A percentile compares a stretch with the other conserved stretches of the same genome.
phyloP scores from a whole-genome alignment of 2,113 vertebrate species.

The Hemiscyllium ocellatum region DNA sequence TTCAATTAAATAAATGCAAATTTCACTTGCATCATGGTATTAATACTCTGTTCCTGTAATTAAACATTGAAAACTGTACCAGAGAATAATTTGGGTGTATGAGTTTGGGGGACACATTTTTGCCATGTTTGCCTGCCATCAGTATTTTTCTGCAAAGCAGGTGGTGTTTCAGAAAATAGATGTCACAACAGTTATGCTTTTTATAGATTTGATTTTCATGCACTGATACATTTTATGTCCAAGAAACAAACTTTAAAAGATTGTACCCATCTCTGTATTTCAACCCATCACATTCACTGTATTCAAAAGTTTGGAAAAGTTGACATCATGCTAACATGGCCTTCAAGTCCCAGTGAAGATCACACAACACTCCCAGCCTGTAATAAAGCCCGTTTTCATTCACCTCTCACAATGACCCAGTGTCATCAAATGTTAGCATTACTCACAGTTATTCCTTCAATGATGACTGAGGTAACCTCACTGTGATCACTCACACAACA shows the following conservation, averaged over 20 bases:
- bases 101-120: no score
- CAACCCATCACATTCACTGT: background rate
- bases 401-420: background rate
- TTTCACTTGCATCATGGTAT: background rate
- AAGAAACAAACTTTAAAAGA: background rate
- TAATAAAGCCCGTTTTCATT: background rate
- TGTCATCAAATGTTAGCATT: background rate
- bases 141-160: background rate
- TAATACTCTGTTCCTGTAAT: background rate
- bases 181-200: background rate
- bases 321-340: background rate
- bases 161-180: background rate
- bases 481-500: background rate
- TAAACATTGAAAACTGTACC: background rate
- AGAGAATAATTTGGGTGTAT: background rate
- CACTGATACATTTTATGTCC: background rate
- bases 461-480: background rate
- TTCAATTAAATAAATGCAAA: background rate
- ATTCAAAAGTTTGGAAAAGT: background rate
- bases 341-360: background rate
- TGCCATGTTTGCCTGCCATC: background rate
- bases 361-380: background rate
- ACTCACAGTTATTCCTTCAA: background rate
- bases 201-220: background rate
- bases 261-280: background rate